Percentiles rank a stretch among this genome's conserved stretches.
Conservation (phyloP, 2,797 vertebrate species). For the Sus cebifrons region DNA sequence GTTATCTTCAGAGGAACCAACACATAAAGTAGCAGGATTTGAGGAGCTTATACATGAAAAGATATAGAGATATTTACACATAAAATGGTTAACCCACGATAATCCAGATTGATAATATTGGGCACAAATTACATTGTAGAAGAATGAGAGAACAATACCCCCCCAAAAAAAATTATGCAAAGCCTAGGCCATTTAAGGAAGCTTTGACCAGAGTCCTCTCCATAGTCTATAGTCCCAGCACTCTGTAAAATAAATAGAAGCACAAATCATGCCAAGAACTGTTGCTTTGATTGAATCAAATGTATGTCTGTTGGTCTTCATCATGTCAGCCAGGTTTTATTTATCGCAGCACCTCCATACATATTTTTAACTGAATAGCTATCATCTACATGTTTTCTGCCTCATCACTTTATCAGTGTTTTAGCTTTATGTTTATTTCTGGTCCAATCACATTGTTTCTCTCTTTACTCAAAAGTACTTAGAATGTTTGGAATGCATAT, state of each 20-base stretch:
- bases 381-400: neutral
- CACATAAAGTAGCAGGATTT: neutral
- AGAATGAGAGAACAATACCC: neutral
- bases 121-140: neutral
- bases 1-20: neutral
- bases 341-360: fast-evolving
- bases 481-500: neutral
- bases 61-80: neutral
- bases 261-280: neutral
- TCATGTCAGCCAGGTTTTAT: neutral
- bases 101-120: neutral
- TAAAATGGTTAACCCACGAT: neutral
- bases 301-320: neutral
- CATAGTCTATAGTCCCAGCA: neutral
- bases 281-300: neutral
- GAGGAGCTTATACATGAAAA: neutral
- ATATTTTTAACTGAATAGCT: neutral
- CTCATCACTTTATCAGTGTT: neutral
- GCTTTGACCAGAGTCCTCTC: neutral
- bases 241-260: neutral
- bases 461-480: neutral
- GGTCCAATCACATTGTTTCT: neutral
- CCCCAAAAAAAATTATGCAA: neutral
- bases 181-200: neutral
- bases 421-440: neutral